Conservation (phyloP, 2,797 vertebrate genomes). For the Falco biarmicus region DNA sequence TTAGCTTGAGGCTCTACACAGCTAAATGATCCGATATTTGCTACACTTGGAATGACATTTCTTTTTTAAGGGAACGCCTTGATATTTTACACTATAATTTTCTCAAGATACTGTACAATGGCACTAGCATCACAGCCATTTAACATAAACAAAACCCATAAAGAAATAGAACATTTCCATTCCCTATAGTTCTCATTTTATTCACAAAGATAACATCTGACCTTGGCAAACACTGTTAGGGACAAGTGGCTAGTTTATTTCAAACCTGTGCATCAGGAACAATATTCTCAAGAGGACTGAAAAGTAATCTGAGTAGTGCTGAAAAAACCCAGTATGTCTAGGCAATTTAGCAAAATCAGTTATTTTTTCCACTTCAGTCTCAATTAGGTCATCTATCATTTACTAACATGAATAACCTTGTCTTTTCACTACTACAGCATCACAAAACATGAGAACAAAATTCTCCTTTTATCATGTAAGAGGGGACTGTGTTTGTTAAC, state of each 20-base stretch:
- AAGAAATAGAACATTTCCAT: neutral
- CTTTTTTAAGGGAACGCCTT: constrained; percentile 29
- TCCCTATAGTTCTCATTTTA: neutral
- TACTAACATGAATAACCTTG: constrained; percentile 19
- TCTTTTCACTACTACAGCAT: constrained; percentile 41
- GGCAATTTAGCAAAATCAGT: constrained; percentile 21
- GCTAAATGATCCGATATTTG: constrained; percentile 8
- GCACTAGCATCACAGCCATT: neutral
- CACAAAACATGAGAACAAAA: constrained; percentile 14
- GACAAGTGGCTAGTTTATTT: constrained; percentile 1
- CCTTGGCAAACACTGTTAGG: neutral
- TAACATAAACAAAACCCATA: constrained; percentile 10
- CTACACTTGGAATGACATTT: constrained; percentile 42
- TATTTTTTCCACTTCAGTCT: constrained; percentile 42
- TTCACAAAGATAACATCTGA: neutral
- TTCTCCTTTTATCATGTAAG: neutral
- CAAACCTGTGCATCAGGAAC: neutral
- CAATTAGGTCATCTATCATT: constrained; percentile 48
- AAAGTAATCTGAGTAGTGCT: constrained; percentile 24
- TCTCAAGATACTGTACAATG: constrained; percentile 2
- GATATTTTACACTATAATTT: constrained; percentile 36
- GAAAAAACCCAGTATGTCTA: neutral
- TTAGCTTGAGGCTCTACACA: constrained; percentile 47
- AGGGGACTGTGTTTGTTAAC: neutral
- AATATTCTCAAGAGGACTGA: neutral